phyloP scores from a whole-genome alignment of 2,113 vertebrate species.

The Triplophysa rosa region DNA sequence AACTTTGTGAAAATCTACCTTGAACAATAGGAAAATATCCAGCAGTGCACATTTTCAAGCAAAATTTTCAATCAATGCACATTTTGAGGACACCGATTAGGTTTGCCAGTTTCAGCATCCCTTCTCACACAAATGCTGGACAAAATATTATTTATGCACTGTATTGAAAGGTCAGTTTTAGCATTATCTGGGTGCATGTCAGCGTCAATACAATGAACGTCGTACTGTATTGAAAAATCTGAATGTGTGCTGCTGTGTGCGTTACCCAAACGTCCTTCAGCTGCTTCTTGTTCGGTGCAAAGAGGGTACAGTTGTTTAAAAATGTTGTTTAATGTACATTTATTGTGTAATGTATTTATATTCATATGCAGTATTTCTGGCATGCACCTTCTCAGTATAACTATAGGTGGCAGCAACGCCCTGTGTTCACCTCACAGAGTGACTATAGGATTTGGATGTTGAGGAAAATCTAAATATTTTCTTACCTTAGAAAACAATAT shows the following conservation, averaged over 20 bases:
- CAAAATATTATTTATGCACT: slow-evolving; percentile 28
- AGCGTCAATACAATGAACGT: no score
- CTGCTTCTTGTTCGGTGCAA: neutral
- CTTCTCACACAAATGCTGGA: slow-evolving; percentile 18
- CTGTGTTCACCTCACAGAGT: neutral
- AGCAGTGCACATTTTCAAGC: no score
- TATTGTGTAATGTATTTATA: neutral
- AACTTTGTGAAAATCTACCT: no score
- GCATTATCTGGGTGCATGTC: no score
- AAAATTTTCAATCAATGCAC: neutral
- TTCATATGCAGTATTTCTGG: neutral
- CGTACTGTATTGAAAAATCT: no score
- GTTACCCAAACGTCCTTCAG: neutral
- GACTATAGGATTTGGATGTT: neutral
- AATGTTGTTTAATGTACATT: no score
- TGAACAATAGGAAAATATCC: no score
- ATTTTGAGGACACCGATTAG: slow-evolving; percentile 2
- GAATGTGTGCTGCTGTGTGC: no score
- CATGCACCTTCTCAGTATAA: slow-evolving; percentile 27
- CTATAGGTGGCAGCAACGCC: slow-evolving; percentile 45
- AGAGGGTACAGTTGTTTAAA: no score
- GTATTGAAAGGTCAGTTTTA: no score
- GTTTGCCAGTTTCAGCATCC: neutral
- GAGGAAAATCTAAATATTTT: neutral
- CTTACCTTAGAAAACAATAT: neutral